Conservation (phyloP, 2,888 invertebrate species). For the Drosophila mayaguana region DNA sequence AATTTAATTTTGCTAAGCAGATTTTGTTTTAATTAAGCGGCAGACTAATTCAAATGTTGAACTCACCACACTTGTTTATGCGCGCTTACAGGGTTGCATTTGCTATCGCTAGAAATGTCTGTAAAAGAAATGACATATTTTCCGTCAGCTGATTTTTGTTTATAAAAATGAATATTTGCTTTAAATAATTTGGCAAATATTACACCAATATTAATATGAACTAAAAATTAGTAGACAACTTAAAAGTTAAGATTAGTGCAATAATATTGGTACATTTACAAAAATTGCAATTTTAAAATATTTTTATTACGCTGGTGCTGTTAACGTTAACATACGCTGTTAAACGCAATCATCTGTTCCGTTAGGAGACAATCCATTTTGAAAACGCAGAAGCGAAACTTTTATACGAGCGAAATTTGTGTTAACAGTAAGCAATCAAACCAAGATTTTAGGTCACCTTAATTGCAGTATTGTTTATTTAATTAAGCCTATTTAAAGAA, state of each 20-base stretch:
- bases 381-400: neutral
- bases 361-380: neutral
- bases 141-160: conserved; percentile 41
- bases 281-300: neutral
- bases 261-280: too few relatives aligned
- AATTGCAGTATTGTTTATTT: too few relatives aligned
- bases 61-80: conserved; percentile 33
- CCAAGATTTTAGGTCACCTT: neutral
- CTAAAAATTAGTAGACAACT: neutral
- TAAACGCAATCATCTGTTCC: neutral
- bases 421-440: neutral
- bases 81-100: conserved; percentile 34
- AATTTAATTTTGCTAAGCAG: conserved; percentile 29
- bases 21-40: neutral
- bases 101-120: neutral
- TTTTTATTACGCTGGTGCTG: neutral
- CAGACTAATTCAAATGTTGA: conserved; percentile 22
- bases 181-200: neutral
- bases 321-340: conserved; percentile 5
- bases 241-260: neutral
- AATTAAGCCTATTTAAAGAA: too few relatives aligned
- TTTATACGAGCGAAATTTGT: too few relatives aligned
- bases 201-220: neutral
- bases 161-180: conserved; percentile 2
- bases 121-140: too few relatives aligned